A percentile compares a stretch with the other conserved stretches of the same genome.
These are phyloP conservation scores for Nesidiocoris tenuis DNA, from an alignment of 2,888 invertebrate species.

Conservation along the genomic window DNA sequence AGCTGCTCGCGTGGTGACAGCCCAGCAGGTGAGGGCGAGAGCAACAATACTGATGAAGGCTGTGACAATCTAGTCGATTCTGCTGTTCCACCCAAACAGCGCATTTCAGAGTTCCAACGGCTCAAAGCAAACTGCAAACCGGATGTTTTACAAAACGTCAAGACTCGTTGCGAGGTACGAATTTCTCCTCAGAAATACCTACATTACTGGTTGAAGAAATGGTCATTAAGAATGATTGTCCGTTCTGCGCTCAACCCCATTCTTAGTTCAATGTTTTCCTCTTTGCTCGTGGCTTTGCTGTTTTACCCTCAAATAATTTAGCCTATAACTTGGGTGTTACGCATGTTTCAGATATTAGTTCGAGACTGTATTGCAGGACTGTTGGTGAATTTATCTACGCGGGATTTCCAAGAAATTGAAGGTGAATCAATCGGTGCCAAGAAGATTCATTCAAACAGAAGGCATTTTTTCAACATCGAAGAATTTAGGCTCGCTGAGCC, in stretches of 20 bases:
- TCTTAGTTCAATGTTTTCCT: no score
- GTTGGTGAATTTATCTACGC: constrained; percentile 73
- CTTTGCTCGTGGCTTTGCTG: no score
- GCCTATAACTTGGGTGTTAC: no score
- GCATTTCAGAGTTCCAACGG: constrained; percentile 68
- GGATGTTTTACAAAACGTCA: constrained; percentile 72
- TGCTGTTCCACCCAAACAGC: constrained; percentile 66
- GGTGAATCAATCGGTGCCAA: no score
- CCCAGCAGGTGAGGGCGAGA: constrained; percentile 52
- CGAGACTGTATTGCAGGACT: constrained; percentile 81
- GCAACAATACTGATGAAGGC: constrained; percentile 60
- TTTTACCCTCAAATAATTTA: no score
- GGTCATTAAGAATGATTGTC: no score
- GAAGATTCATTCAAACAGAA: no score
- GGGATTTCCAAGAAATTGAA: constrained; percentile 84
- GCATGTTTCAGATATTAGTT: constrained; percentile 62
- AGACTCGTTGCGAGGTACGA: constrained; percentile 65
- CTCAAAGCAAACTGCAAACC: constrained; percentile 78
- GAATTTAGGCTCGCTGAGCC: no score
- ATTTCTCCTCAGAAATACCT: no score
- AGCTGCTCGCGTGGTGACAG: constrained; percentile 50
- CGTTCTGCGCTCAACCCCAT: no score
- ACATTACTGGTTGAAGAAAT: no score
- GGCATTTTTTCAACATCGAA: no score
- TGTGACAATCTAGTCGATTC: constrained; percentile 64